Evolutionary conservation across 2,113 vertebrate species (phyloP).

Genomic region (Oncorhynchus keta): DNA sequence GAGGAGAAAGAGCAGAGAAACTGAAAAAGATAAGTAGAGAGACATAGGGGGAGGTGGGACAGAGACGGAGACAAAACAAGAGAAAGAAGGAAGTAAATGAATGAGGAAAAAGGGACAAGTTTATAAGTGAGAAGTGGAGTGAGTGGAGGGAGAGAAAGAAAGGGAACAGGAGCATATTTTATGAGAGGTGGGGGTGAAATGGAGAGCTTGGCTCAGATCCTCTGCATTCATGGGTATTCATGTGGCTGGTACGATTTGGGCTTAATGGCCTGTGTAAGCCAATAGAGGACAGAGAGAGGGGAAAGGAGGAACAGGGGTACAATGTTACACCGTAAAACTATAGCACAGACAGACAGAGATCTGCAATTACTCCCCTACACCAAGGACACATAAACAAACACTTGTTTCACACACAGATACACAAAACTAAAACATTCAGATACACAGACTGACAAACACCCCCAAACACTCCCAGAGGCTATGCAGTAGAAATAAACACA

Average conservation of each 20-base stretch:
- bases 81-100: not conserved
- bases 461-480: not conserved
- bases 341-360: too few relatives aligned
- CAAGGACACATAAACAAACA: too few relatives aligned
- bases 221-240: slow-evolving; percentile 24
- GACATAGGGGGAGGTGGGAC: not conserved
- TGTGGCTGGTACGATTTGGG: slow-evolving; percentile 39
- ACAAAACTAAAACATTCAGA: too few relatives aligned
- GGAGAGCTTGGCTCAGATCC: not conserved
- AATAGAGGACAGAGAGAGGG: slow-evolving; percentile 12
- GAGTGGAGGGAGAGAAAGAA: not conserved
- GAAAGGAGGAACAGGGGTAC: slow-evolving; percentile 14
- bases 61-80: not conserved
- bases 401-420: too few relatives aligned
- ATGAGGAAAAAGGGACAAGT: not conserved
- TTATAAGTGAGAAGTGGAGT: not conserved
- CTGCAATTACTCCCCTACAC: too few relatives aligned
- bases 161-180: too few relatives aligned
- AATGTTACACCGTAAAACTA: not conserved
- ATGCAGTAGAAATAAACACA: not conserved
- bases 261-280: slow-evolving; percentile 34
- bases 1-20: not conserved
- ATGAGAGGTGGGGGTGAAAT: slow-evolving; percentile 1
- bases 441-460: slow-evolving; percentile 1
- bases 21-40: not conserved